A percentile compares a stretch with the other conserved stretches of the same genome.
Conservation (phyloP, 2,888 invertebrate genomes). For the Patella depressa region DNA sequence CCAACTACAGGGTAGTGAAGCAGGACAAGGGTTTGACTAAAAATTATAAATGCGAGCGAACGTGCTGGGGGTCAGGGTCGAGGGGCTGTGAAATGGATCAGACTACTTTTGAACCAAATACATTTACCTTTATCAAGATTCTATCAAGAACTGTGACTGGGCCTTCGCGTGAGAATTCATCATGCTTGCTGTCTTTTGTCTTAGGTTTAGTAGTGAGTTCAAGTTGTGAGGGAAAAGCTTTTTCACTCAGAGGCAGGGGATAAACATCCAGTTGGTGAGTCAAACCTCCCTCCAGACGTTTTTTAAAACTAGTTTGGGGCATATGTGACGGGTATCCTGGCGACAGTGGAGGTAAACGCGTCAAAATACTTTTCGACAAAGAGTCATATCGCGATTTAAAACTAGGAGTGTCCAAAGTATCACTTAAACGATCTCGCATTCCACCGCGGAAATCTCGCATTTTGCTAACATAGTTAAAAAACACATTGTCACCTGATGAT, state of each 20-base stretch:
- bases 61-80: not conserved
- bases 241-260: slow-evolving; percentile 36
- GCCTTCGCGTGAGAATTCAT: slow-evolving; percentile 4
- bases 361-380: not conserved
- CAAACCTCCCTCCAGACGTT: slow-evolving; percentile 36
- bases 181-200: slow-evolving; percentile 2
- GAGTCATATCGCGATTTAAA: not conserved
- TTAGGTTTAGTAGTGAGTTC: slow-evolving; percentile 16
- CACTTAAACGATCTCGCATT: slow-evolving; percentile 27
- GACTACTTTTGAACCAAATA: slow-evolving; percentile 1
- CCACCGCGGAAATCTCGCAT: slow-evolving; percentile 33
- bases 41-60: not conserved
- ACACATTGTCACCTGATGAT: slow-evolving; percentile 30
- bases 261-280: slow-evolving; percentile 42
- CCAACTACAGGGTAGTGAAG: not conserved
- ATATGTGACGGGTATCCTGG: not conserved
- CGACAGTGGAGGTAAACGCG: not conserved
- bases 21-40: not conserved
- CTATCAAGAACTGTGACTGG: slow-evolving; percentile 11
- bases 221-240: slow-evolving; percentile 28
- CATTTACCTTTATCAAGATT: slow-evolving; percentile 8
- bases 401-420: not conserved
- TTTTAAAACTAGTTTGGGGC: slow-evolving; percentile 37
- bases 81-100: slow-evolving; percentile 1
- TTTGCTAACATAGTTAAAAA: slow-evolving; percentile 36